Evolutionary conservation across 1,140 invertebrate species (phyloP).

Genomic region (Ditylenchus dipsaci): DNA sequence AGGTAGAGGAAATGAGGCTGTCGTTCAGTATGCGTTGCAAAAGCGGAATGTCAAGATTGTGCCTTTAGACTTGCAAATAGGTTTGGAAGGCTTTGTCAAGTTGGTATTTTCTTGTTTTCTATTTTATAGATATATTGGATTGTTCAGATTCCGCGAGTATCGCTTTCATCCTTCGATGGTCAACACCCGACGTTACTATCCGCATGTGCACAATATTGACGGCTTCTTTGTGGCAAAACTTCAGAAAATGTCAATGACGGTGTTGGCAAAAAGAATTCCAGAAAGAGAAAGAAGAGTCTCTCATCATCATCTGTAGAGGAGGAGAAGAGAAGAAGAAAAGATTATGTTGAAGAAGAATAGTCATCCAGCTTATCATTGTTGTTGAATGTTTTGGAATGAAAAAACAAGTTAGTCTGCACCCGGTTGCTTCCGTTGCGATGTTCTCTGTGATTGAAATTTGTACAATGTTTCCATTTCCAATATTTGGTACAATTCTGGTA

Average conservation of each 20-base stretch:
- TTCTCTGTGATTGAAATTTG: too few species aligned
- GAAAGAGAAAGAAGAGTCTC: background rate
- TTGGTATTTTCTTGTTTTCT: slow-evolving; percentile 59
- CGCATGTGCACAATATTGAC: slow-evolving; percentile 97
- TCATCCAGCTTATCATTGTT: too few species aligned
- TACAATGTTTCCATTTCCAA: too few species aligned
- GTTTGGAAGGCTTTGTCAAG: slow-evolving; percentile 87
- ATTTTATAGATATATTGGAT: background rate
- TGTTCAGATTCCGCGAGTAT: slow-evolving; percentile 64
- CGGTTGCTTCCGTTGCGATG: too few species aligned
- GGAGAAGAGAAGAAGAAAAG: too few species aligned
- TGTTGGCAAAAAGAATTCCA: background rate
- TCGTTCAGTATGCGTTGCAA: slow-evolving; percentile 89
- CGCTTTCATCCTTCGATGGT: slow-evolving; percentile 85
- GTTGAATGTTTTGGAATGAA: too few species aligned
- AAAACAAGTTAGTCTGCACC: too few species aligned
- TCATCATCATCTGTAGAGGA: too few species aligned
- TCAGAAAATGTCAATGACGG: slow-evolving; percentile 53
- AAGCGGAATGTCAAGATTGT: slow-evolving; percentile 87
- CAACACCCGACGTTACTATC: slow-evolving; percentile 84
- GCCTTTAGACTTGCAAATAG: slow-evolving; percentile 87
- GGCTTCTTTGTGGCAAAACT: slow-evolving; percentile 99
- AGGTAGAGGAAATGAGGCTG: slow-evolving; percentile 96
- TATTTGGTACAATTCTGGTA: too few species aligned
- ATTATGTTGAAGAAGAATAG: too few species aligned